phyloP scores from a whole-genome alignment of 2,888 invertebrate species.

The Drosophila meridionalis region DNA sequence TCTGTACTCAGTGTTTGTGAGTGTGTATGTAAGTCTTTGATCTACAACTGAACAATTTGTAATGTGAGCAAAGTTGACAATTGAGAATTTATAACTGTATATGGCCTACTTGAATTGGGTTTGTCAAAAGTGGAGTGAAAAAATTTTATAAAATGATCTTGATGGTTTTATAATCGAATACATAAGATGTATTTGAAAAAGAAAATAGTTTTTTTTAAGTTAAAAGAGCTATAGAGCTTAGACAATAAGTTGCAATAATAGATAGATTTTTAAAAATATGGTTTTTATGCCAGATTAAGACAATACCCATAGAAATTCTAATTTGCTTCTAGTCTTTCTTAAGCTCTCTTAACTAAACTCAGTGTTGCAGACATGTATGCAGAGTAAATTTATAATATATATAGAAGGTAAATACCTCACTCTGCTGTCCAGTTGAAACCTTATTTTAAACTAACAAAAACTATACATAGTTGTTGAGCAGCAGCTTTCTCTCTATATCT shows the following conservation, averaged over 20 bases:
- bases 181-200: neutral
- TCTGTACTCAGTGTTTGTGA: neutral
- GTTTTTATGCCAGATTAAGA: neutral
- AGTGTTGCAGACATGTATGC: no score
- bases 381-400: neutral
- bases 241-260: no score
- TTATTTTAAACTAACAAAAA: neutral
- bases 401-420: no score
- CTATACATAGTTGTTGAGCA: neutral
- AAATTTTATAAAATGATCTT: no score
- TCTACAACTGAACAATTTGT: constrained; percentile 16
- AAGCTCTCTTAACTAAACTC: no score
- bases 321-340: no score
- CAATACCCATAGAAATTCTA: no score
- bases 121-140: neutral
- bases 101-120: constrained; percentile 7
- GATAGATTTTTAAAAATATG: no score
- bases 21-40: neutral
- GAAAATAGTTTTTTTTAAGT: neutral
- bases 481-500: neutral
- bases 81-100: neutral
- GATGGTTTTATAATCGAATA: no score
- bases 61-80: constrained; percentile 1
- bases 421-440: neutral
- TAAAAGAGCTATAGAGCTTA: no score